Evolutionary conservation across 2,797 vertebrate species (phyloP).

Genomic region (Triplophysa bombifrons): DNA sequence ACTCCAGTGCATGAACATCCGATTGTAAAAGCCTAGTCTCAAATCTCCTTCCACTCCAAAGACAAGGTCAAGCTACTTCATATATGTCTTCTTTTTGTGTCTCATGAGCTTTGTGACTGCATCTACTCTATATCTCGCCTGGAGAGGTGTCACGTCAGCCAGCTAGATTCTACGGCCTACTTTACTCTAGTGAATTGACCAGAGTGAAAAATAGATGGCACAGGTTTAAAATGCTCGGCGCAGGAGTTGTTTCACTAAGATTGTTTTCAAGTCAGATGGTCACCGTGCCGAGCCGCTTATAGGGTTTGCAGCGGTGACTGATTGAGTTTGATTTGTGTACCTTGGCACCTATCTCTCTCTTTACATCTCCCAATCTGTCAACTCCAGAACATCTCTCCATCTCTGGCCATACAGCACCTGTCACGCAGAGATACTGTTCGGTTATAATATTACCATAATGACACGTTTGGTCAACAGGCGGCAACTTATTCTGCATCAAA

Average conservation of each 20-base stretch:
- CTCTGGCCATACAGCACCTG: conserved; percentile 31
- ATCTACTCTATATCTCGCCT: neutral
- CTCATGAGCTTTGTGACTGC: neutral
- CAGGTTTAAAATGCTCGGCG: conserved; percentile 1
- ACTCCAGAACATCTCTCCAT: conserved; percentile 21
- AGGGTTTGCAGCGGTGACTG: neutral
- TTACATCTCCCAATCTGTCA: conserved; percentile 12
- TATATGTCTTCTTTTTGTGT: neutral
- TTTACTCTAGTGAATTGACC: neutral
- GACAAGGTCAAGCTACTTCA: neutral
- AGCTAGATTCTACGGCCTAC: neutral
- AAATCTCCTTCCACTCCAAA: neutral
- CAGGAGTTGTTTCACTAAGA: conserved; percentile 10
- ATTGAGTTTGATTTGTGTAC: conserved; percentile 42
- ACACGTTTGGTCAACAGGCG: conserved; percentile 6
- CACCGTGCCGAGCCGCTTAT: neutral
- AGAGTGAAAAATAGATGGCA: conserved; percentile 1
- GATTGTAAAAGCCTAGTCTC: too few relatives aligned
- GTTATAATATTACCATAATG: conserved; percentile 35
- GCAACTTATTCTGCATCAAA: neutral
- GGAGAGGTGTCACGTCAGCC: neutral
- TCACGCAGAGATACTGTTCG: conserved; percentile 23
- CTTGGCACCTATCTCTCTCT: conserved; percentile 17
- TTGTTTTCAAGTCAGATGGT: neutral
- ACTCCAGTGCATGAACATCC: too few relatives aligned